Conservation (phyloP, 1,140 invertebrate genomes). For the Oppia nitens region DNA sequence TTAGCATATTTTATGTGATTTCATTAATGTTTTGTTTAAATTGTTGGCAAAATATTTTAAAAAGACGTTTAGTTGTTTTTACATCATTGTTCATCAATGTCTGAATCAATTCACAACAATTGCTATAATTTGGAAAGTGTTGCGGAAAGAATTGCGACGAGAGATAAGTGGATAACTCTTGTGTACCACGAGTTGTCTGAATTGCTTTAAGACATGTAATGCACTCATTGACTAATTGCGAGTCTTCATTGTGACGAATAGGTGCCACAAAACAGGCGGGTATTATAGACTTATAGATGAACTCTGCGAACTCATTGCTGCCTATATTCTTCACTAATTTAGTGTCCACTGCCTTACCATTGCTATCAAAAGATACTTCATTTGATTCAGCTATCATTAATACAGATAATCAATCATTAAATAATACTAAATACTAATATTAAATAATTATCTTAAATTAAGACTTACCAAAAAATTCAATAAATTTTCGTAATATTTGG, state of each 20-base stretch:
- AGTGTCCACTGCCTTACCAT: too few relatives aligned
- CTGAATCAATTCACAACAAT: neutral
- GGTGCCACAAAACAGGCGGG: constrained; percentile 40
- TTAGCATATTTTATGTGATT: too few relatives aligned
- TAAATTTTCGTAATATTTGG: constrained; percentile 34
- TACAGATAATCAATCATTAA: too few relatives aligned
- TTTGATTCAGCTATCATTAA: too few relatives aligned
- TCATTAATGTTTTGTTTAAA: neutral
- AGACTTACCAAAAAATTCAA: constrained; percentile 35
- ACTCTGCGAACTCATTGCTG: constrained; percentile 32
- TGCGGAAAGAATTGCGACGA: constrained; percentile 1
- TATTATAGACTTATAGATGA: constrained; percentile 37
- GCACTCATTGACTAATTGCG: neutral
- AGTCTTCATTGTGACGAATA: constrained; percentile 28
- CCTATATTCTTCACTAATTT: neutral
- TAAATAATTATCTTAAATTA: too few relatives aligned
- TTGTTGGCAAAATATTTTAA: neutral
- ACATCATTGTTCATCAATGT: neutral
- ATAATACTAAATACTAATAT: too few relatives aligned
- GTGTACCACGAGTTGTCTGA: neutral
- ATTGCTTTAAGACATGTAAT: neutral
- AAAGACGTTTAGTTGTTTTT: neutral
- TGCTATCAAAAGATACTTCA: too few relatives aligned
- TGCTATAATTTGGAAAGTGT: constrained; percentile 2
- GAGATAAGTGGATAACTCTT: neutral